Evolutionary conservation across 2,888 invertebrate genomes (phyloP).

Genomic region (Lepidonotus clava): DNA sequence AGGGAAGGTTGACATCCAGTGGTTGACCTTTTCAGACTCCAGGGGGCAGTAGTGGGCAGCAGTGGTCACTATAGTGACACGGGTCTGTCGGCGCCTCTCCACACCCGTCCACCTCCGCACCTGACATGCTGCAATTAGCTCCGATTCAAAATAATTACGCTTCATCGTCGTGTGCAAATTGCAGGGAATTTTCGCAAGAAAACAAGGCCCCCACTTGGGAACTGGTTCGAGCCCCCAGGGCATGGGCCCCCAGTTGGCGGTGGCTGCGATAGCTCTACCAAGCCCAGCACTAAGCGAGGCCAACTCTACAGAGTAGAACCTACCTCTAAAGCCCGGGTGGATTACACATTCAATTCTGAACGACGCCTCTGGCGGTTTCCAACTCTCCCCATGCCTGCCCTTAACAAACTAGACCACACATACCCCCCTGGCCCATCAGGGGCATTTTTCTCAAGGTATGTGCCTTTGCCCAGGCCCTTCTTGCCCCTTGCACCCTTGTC

Average conservation of each 20-base stretch:
- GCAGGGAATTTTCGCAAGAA: slow-evolving; percentile 22
- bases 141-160: slow-evolving; percentile 34
- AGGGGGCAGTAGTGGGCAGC: too few relatives aligned
- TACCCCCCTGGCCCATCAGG: too few relatives aligned
- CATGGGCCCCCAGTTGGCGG: not conserved
- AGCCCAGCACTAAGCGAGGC: not conserved
- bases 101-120: not conserved
- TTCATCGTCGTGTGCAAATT: slow-evolving; percentile 23
- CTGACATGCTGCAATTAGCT: slow-evolving; percentile 47
- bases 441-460: too few relatives aligned
- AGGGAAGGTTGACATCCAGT: too few relatives aligned
- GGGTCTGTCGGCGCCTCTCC: too few relatives aligned
- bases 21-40: too few relatives aligned
- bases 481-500: too few relatives aligned
- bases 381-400: too few relatives aligned
- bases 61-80: too few relatives aligned
- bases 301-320: slow-evolving; percentile 24
- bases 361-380: not conserved
- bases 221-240: not conserved
- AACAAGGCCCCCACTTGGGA: slow-evolving; percentile 16
- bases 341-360: slow-evolving; percentile 35
- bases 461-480: too few relatives aligned
- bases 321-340: slow-evolving; percentile 8
- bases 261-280: not conserved
- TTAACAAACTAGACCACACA: too few relatives aligned